Evolutionary conservation across 37 sponge, comb jelly and placozoan genomes (phyloP).

Genomic region (Ephydatia muelleri): DNA sequence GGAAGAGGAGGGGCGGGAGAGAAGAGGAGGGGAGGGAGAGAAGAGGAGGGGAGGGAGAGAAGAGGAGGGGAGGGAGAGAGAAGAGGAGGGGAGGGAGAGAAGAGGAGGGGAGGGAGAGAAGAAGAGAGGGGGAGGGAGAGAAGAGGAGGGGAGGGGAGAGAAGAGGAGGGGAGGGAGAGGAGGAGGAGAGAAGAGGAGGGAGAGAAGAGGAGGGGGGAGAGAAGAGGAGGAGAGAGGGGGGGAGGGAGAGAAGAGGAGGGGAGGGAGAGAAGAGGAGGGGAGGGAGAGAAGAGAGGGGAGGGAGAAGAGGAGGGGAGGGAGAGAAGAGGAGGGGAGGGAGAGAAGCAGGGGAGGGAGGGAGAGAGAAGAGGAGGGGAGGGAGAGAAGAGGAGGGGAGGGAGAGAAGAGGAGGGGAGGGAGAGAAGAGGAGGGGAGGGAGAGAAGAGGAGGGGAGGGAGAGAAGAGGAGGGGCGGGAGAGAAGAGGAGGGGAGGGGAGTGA

Average conservation of each 20-base stretch:
- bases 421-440: neutral
- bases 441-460: neutral
- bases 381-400: no score
- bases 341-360: neutral
- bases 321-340: no score
- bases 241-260: no score
- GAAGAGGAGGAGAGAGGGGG: neutral
- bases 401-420: neutral
- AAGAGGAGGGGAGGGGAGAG: no score
- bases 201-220: neutral
- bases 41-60: neutral
- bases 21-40: neutral
- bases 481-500: no score
- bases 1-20: slow-evolving; percentile 1
- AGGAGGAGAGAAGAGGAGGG: no score
- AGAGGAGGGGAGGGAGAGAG: neutral
- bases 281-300: no score
- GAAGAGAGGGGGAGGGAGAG: neutral
- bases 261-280: no score
- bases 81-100: neutral
- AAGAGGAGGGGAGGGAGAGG: neutral
- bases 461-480: no score
- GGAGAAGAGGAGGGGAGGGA: no score
- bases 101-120: no score
- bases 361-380: no score